Percentiles rank a stretch among this genome's conserved stretches.
Conservation (phyloP, 2,797 vertebrate species). For the Xyrichtys novacula region DNA sequence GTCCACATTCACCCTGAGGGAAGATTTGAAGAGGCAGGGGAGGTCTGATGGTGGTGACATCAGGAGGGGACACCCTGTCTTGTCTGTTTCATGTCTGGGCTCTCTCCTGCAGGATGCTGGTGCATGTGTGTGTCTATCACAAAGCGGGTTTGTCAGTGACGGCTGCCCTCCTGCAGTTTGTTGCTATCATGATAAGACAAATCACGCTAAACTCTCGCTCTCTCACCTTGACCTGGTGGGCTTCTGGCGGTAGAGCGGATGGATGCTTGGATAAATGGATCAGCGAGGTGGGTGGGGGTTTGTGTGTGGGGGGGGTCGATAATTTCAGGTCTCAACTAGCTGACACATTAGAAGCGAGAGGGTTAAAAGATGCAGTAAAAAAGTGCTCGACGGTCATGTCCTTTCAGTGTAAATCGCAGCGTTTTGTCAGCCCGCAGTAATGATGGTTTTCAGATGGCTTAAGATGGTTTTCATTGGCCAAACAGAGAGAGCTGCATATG, state of each 20-base stretch:
- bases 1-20: constrained; percentile 82
- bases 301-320: constrained; percentile 24
- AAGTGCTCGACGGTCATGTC: constrained; percentile 60
- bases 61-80: constrained; percentile 82
- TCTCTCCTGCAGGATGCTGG: constrained; percentile 74
- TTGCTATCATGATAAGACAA: constrained; percentile 69
- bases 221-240: constrained; percentile 78
- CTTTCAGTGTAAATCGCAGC: constrained; percentile 63
- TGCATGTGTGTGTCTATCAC: constrained; percentile 69
- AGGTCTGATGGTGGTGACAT: constrained; percentile 81
- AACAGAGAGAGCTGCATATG: constrained; percentile 43
- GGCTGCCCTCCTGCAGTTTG: constrained; percentile 69
- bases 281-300: constrained; percentile 15
- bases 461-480: constrained; percentile 45
- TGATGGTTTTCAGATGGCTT: constrained; percentile 71
- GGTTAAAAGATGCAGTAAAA: constrained; percentile 62
- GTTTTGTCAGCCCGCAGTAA: constrained; percentile 56
- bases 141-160: constrained; percentile 62
- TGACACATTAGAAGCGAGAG: constrained; percentile 64
- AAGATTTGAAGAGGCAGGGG: constrained; percentile 76
- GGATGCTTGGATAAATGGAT: constrained; percentile 67
- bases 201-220: constrained; percentile 69
- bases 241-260: constrained; percentile 62
- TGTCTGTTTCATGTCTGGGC: constrained; percentile 79
- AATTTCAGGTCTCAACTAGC: constrained; percentile 60